phyloP scores from a whole-genome alignment of 2,113 vertebrate genomes.

The Coreoperca whiteheadi region DNA sequence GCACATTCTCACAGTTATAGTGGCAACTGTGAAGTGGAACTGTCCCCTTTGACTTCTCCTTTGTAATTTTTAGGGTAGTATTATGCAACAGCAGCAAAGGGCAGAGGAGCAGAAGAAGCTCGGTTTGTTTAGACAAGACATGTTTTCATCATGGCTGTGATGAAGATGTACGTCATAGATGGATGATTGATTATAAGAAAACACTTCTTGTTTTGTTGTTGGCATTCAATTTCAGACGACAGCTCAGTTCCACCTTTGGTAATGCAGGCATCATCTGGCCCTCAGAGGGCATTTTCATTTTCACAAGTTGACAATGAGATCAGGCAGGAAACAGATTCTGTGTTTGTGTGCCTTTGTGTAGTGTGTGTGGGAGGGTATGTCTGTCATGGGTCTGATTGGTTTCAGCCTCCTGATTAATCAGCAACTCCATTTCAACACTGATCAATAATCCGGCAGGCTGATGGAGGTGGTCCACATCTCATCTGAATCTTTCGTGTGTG shows the following conservation, averaged over 20 bases:
- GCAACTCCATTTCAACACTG: conserved; percentile 19
- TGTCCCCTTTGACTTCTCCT: neutral
- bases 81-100: conserved; percentile 7
- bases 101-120: neutral
- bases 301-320: neutral
- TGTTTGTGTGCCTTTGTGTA: conserved; percentile 1
- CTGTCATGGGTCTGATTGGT: conserved; percentile 24
- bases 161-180: neutral
- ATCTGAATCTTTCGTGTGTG: neutral
- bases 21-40: neutral
- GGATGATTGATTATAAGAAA: neutral
- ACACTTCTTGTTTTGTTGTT: neutral
- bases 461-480: conserved; percentile 19
- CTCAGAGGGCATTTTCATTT: neutral
- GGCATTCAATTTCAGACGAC: neutral
- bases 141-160: neutral
- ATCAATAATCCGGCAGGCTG: conserved; percentile 51
- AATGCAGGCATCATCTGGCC: neutral
- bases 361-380: neutral
- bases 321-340: neutral
- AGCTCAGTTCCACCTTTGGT: neutral
- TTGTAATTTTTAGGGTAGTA: neutral
- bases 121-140: neutral
- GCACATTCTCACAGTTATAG: neutral
- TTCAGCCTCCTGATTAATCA: conserved; percentile 49